Base-by-base conservation (phyloP, 64 coral and sea anemone species). In the Hydrozoanthus tunicans region DNA sequence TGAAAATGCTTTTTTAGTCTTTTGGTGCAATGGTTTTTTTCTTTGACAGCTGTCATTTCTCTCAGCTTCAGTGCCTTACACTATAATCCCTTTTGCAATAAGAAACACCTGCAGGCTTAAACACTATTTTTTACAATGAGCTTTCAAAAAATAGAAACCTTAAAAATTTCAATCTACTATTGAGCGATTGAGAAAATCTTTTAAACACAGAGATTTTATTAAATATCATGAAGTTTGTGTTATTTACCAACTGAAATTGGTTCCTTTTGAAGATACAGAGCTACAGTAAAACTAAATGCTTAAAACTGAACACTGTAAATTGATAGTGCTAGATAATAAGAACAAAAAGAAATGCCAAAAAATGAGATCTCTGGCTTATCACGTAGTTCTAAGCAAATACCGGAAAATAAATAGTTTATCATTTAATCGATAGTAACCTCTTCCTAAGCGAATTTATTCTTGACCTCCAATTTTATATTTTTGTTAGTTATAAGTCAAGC, bases 71-170 rank as follows among this genome's bases (percentile, higher is more conserved):
- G 24, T 12, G 60, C 70, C 73, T 88, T 13, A 88, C 13, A 12
- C 69, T 12, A 72, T 59, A 68, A 86, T 86, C 67, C 69, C 14
- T 86, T 75, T 88, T 73, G 54, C 68, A 88, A 73, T 88, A 88
- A 15, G 7, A 27, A 59, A 20, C 84, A 88, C 69, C 67, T 88
- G 84, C 56, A 32, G 67, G 70, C 24, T 73, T 59, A 73, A 74
- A 17, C 68, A 86, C 54, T 17, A 32, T 73, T 59, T 85, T 51
- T 9, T 43, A 73, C 59, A 43, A 43, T 43, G 32, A 43, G 84
- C 24, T 88, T 15, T 82, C 61, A 59, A 12, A 23, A 81, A 82
- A 17, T 3, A 17, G 8, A 53, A 58, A 64, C 23, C 32, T 52
- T 62, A 65, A 13, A 10, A 5, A 53, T 53, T 76, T 76, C 14